Evolutionary conservation across 2,888 invertebrate species (phyloP).

Genomic region (Hesperia comma): DNA sequence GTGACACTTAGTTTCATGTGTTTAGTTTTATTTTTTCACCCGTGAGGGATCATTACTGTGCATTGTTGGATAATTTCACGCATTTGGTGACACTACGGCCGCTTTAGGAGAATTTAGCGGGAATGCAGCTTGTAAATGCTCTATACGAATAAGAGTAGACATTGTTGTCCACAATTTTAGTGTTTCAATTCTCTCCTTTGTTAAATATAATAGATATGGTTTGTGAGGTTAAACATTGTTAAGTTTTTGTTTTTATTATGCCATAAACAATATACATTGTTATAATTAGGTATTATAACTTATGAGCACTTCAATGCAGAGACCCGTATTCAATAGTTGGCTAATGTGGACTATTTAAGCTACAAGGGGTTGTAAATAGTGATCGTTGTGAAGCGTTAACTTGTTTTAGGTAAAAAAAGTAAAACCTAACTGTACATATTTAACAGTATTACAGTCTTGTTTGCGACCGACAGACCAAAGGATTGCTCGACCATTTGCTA

Average conservation of each 20-base stretch:
- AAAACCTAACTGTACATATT: too few species aligned
- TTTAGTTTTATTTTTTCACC: conserved; percentile 75
- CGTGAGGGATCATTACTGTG: conserved; percentile 76
- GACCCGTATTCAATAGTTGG: too few species aligned
- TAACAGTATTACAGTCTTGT: too few species aligned
- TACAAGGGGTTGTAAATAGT: too few species aligned
- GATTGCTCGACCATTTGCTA: background rate
- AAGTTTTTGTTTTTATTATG: background rate
- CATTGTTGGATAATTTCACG: conserved; percentile 81
- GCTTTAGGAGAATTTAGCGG: conserved; percentile 71
- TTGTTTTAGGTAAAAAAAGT: too few species aligned
- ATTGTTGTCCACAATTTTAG: conserved; percentile 52
- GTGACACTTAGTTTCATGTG: conserved; percentile 58
- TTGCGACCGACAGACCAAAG: too few species aligned
- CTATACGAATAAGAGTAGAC: conserved; percentile 57
- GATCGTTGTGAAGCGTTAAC: too few species aligned
- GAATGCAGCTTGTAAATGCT: conserved; percentile 60
- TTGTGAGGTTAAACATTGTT: conserved; percentile 13
- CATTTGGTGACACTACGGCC: conserved; percentile 79
- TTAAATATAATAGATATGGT: conserved; percentile 39
- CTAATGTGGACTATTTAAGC: too few species aligned
- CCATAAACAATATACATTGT: background rate
- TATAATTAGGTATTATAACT: too few species aligned
- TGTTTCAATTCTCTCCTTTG: conserved; percentile 49
- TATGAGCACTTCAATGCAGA: too few species aligned